Evolutionary conservation across 2,888 invertebrate species (phyloP).

Genomic region (Sinhomidia bicolor): DNA sequence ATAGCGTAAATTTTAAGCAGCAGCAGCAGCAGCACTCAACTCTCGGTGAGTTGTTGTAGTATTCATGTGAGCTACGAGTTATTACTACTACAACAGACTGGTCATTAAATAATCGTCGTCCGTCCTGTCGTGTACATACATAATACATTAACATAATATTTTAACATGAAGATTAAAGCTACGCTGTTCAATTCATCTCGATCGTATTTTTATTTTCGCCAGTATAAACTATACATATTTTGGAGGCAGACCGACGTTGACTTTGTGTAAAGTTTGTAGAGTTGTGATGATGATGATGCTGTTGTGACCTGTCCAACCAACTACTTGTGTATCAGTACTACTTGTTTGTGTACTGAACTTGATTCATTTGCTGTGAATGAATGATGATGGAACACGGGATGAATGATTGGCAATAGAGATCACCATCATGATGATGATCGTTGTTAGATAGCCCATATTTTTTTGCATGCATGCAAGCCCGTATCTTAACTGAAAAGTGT

Average conservation of each 20-base stretch:
- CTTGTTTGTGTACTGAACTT: constrained; percentile 16
- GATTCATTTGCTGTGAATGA: constrained; percentile 22
- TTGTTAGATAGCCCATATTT: not conserved
- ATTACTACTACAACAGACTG: no score
- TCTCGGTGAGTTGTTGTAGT: no score
- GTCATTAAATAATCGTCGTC: no score
- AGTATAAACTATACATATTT: not conserved
- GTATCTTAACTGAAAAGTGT: not conserved
- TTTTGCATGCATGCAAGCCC: not conserved
- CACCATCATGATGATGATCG: not conserved
- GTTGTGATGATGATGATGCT: not conserved
- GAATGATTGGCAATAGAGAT: constrained; percentile 32
- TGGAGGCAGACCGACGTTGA: not conserved
- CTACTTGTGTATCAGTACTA: no score
- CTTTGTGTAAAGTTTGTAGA: not conserved
- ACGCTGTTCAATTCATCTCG: no score
- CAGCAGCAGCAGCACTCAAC: no score
- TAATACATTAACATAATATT: no score
- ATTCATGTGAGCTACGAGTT: no score
- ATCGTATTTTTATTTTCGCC: not conserved
- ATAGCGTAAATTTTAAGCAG: no score
- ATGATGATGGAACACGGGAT: constrained; percentile 8
- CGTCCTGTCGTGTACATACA: no score
- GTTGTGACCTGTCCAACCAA: constrained; percentile 43
- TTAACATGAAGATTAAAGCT: no score